Evolutionary conservation across 2,113 vertebrate genomes (phyloP).

Genomic region (Condylura cristata): DNA sequence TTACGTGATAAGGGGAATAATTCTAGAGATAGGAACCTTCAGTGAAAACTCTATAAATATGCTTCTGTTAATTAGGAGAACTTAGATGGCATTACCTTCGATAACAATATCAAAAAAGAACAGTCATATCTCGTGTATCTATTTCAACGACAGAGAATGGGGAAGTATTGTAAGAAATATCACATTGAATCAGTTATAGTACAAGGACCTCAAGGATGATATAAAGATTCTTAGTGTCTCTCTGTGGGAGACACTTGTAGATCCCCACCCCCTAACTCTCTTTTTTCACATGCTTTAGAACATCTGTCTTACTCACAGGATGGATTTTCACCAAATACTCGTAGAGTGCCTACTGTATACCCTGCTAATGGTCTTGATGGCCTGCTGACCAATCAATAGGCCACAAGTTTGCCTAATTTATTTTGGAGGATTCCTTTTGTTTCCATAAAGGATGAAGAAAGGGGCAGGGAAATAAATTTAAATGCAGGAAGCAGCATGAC

Average conservation of each 20-base stretch:
- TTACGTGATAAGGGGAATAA: neutral
- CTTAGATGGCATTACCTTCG: neutral
- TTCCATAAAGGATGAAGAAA: neutral
- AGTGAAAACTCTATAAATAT: conserved; percentile 10
- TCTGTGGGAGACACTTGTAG: neutral
- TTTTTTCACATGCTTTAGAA: neutral
- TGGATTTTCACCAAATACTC: neutral
- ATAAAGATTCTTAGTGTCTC: neutral
- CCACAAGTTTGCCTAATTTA: neutral
- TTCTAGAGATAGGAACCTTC: neutral
- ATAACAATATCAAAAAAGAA: neutral
- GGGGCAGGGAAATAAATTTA: neutral
- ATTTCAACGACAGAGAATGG: neutral
- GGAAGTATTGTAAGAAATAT: neutral
- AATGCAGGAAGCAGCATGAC: neutral
- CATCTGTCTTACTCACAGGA: neutral
- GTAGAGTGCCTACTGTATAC: neutral
- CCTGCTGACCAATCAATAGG: neutral
- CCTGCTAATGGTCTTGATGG: neutral
- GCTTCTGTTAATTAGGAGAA: neutral
- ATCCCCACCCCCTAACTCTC: neutral
- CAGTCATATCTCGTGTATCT: neutral
- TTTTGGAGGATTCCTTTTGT: neutral
- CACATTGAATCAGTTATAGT: neutral
- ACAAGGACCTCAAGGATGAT: neutral